Conservation (phyloP, 2,797 vertebrate genomes). For the Lutra lutra region DNA sequence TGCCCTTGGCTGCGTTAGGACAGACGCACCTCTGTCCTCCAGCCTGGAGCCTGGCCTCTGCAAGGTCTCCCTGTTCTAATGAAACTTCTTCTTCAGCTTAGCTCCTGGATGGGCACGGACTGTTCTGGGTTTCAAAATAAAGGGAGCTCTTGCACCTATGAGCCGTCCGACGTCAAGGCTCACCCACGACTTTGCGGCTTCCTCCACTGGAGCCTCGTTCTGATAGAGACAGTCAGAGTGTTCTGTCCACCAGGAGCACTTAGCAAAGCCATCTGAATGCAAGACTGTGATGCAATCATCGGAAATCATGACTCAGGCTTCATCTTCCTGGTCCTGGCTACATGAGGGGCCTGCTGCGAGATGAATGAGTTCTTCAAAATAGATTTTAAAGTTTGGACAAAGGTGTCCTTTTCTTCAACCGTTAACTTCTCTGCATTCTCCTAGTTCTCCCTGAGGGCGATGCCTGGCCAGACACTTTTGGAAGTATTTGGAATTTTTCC, state of each 20-base stretch:
- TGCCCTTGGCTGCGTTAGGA: background rate
- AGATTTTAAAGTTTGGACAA: background rate
- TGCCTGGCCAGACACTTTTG: background rate
- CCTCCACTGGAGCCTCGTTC: background rate
- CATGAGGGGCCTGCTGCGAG: background rate
- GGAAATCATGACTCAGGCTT: background rate
- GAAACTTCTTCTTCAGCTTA: no score
- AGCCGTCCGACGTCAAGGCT: background rate
- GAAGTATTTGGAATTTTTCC: background rate
- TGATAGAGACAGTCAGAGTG: background rate
- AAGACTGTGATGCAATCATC: background rate
- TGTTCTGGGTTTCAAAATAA: background rate
- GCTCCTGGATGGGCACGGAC: background rate
- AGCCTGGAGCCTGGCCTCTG: background rate
- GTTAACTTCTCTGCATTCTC: background rate
- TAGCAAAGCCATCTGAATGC: background rate
- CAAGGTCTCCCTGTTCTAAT: background rate
- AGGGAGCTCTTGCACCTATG: background rate
- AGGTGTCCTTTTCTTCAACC: background rate
- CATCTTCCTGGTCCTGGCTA: background rate
- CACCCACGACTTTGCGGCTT: background rate
- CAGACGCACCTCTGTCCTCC: background rate
- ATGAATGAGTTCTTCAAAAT: background rate
- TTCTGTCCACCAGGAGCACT: background rate
- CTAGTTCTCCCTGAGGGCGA: background rate